These are phyloP conservation scores for Podiceps cristatus DNA, from an alignment of 2,113 vertebrate species.

Conservation along the genomic window DNA sequence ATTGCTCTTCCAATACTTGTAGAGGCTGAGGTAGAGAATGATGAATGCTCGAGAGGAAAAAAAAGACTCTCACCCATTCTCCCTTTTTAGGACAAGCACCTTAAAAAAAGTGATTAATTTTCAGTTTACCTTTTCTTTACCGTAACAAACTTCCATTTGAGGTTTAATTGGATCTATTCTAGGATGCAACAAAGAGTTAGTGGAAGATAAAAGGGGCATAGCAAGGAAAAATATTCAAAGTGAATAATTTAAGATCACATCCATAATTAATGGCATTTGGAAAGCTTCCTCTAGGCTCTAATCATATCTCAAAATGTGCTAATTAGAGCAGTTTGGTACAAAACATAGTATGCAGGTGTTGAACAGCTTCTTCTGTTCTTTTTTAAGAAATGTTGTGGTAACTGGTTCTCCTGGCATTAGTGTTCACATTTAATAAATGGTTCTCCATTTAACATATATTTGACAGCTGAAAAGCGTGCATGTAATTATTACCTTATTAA, in stretches of 20 bases:
- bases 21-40: neutral
- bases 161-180: slow-evolving; percentile 72
- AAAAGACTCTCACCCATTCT: neutral
- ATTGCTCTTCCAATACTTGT: neutral
- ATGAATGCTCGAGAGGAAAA: neutral
- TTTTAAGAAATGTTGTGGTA: neutral
- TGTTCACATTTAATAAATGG: neutral
- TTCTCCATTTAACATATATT: slow-evolving; percentile 22
- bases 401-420: neutral
- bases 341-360: slow-evolving; percentile 73
- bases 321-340: slow-evolving; percentile 78
- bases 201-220: slow-evolving; percentile 74
- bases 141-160: slow-evolving; percentile 52
- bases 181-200: slow-evolving; percentile 71
- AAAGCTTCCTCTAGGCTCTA: slow-evolving; percentile 74
- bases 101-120: slow-evolving; percentile 36
- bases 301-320: slow-evolving; percentile 75
- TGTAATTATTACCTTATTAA: slow-evolving; percentile 24
- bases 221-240: slow-evolving; percentile 73
- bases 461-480: neutral
- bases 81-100: neutral
- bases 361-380: slow-evolving; percentile 39
- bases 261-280: slow-evolving; percentile 81
- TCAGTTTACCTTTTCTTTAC: slow-evolving; percentile 71
- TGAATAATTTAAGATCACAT: slow-evolving; percentile 83